A percentile compares a stretch with the other conserved stretches of the same genome.
phyloP scores from a whole-genome alignment of 1,140 invertebrate species.

The Temnothorax nylanderi region DNA sequence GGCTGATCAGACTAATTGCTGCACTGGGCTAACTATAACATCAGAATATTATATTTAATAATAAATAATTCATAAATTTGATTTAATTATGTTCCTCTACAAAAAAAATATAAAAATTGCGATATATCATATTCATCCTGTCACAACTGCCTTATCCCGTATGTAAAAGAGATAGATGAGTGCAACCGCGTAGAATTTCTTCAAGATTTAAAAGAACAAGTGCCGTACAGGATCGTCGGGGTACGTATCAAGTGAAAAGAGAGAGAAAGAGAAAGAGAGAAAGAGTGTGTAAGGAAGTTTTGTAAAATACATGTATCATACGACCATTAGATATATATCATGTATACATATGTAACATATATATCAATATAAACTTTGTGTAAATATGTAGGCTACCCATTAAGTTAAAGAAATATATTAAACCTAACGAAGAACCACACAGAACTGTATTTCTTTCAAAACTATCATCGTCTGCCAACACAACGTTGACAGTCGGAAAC shows the following conservation, averaged over 20 bases:
- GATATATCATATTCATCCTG: neutral
- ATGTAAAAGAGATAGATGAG: conserved; percentile 4
- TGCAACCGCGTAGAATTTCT: conserved; percentile 12
- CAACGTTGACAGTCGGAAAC: neutral
- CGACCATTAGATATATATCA: conserved; percentile 42
- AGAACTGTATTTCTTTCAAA: conserved; percentile 11
- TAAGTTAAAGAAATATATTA: conserved; percentile 75
- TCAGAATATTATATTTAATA: neutral
- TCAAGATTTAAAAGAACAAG: neutral
- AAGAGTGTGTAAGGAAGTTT: neutral
- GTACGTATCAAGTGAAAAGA: conserved; percentile 10
- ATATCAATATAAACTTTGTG: conserved; percentile 66
- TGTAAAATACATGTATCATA: conserved; percentile 13
- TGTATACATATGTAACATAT: conserved; percentile 64
- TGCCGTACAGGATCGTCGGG: conserved; percentile 26
- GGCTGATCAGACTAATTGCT: neutral
- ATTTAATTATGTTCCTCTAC: neutral
- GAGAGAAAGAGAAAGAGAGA: neutral
- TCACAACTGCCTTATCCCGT: conserved; percentile 20
- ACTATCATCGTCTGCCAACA: neutral
- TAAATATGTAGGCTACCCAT: conserved; percentile 81
- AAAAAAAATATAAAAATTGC: neutral
- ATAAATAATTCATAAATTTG: conserved; percentile 28
- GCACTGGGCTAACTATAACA: neutral
- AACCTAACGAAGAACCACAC: conserved; percentile 46